These are phyloP conservation scores for Tadarida brasiliensis DNA, from an alignment of 2,797 vertebrate species.

Conservation along the genomic window DNA sequence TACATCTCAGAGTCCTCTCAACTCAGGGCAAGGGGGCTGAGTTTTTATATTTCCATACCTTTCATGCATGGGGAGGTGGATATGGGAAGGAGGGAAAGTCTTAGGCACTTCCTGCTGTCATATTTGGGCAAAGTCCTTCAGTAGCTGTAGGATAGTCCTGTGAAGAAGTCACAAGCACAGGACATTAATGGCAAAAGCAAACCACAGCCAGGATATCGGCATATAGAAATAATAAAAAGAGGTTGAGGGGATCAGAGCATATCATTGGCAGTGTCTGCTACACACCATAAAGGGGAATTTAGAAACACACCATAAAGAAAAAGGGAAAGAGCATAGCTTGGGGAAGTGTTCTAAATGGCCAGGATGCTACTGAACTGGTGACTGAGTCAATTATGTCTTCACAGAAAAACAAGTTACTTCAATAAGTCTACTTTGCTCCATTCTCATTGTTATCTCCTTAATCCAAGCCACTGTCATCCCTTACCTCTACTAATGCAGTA, in stretches of 20 bases:
- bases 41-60: background rate
- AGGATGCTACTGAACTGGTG: background rate
- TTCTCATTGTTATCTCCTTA: background rate
- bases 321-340: background rate
- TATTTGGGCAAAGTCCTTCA: constrained; percentile 21
- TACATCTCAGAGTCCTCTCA: background rate
- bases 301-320: background rate
- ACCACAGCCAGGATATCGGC: background rate
- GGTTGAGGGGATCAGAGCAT: background rate
- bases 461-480: background rate
- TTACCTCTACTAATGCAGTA: background rate
- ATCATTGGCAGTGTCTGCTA: background rate
- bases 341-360: background rate
- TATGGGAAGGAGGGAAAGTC: background rate
- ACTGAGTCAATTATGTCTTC: background rate
- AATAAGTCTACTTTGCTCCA: background rate
- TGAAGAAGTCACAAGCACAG: background rate
- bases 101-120: background rate
- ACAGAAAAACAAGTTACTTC: background rate
- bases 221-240: background rate
- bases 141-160: background rate
- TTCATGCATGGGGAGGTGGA: background rate
- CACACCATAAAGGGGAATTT: background rate
- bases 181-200: background rate
- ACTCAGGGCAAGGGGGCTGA: background rate